These are phyloP conservation scores for Stegodyphus dumicola DNA, from an alignment of 1,140 invertebrate species.

Conservation along the genomic window DNA sequence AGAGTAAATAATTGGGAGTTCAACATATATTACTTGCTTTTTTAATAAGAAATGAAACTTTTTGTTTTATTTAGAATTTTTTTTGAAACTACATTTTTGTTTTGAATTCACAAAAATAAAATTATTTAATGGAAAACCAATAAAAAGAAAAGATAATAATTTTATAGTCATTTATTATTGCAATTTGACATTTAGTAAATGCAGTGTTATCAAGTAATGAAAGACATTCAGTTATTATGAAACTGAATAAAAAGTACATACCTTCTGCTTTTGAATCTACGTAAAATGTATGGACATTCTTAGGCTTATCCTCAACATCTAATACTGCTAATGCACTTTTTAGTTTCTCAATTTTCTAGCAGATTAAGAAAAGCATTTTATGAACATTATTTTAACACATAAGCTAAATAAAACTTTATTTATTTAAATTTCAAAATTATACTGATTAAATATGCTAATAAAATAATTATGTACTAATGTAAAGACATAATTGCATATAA, in stretches of 20 bases:
- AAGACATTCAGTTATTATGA: background rate
- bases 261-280: slow-evolving; percentile 77
- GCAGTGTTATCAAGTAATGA: background rate
- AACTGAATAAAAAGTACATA: slow-evolving; percentile 49
- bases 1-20: too few relatives aligned
- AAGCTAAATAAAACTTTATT: background rate
- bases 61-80: too few relatives aligned
- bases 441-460: background rate
- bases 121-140: too few relatives aligned
- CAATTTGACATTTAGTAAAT: background rate
- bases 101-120: too few relatives aligned
- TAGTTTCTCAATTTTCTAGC: slow-evolving; percentile 83
- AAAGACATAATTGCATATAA: too few relatives aligned
- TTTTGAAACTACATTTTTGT: too few relatives aligned
- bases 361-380: background rate
- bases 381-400: too few relatives aligned
- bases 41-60: too few relatives aligned
- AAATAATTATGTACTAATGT: slow-evolving; percentile 7
- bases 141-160: too few relatives aligned
- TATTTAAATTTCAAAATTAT: slow-evolving; percentile 13
- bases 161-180: too few relatives aligned
- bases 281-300: slow-evolving; percentile 86
- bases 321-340: slow-evolving; percentile 86
- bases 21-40: too few relatives aligned
- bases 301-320: slow-evolving; percentile 75